Evolutionary conservation across 2,888 invertebrate species (phyloP), one percentile per base, ranked within the genome.

Genomic region (Dilophus febrilis): DNA sequence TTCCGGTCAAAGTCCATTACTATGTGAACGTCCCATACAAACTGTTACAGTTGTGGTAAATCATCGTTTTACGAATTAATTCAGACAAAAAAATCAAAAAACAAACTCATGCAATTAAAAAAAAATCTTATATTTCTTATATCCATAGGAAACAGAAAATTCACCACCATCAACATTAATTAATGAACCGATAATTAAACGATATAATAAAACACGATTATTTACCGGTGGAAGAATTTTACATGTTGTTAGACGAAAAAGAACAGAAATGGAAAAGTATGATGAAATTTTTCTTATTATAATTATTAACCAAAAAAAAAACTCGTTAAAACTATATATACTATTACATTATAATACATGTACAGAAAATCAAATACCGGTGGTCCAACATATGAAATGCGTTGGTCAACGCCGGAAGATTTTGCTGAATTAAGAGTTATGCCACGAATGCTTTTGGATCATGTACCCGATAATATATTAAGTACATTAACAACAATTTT

Each of bases 361-460:
- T 53, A 35, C 58, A 76, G 72, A 51, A 75, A 74, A 69, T 66
- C 70, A 49, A 69, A 68, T 51, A 71, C 66, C 42, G 73, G 70
- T 40, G 74, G 75, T 41, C 71, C 72, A 6, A 72, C 71, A 43
- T 82, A 67, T 54, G 77, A 79, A 55, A 82, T 83, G 72, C 67
- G 81, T 32, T 87, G 86, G 86, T 78, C 81, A 3, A 67, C 73
- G 40, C 68, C 82, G 1, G 82, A 84, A 53, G 80, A 82, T 55
- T 86, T 86, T 59, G 73, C 74, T 65, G 81, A 85, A 53, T 65
- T 90, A 39, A 70, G 79, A 49, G 81, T 90, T 38, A 84, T 85
- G 74, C 84, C 85, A 6, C 68, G 80, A 37, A 88, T 88, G 83
- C 56, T 88, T 4, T 66, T 82, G 2, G 88, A 91, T 59, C 90